Base-by-base conservation (phyloP, 2,113 vertebrate genomes). In the Chloroceryle aenea region DNA sequence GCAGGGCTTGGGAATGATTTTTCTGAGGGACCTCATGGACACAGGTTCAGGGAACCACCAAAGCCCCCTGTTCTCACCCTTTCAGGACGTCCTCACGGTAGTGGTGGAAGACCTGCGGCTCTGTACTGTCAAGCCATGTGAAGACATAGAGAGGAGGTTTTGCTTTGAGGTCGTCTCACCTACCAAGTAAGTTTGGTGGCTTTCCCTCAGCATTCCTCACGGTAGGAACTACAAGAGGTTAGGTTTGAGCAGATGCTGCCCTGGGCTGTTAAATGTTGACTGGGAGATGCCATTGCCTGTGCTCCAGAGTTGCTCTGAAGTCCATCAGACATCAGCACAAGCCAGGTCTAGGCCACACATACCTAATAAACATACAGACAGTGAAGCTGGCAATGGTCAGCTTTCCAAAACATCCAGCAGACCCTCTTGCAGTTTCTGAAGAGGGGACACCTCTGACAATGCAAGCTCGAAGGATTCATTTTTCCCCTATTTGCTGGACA, bases 141-240 rank as follows among this genome's bases (percentile, higher is more conserved):
- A 99, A 96, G 99, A 99, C 98, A 99, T 99, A 7, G 99, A 99
- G 97, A 98, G 99, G 95, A 98, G 99, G 93, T 99, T 99, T 97
- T 99, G 99, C 98, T 99, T 99, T 27, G 99, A 99, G 97, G 99
- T 99, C 2, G 99, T 99, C 85, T 99, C 99, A 2, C 99, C 99
- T 38, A 98, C 98, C 90, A 99, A 99, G 99, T 99, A 98, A 98
- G 99, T 93, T 26, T 63, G 43, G 78, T 59, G 30, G 5, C 42
- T 93, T 56, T 30, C 30, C 55, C 72, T 15, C 3, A 32, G 78
- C 59, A 8, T 1, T 68, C 53, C 61, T 11, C 5, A 3, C 6
- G 53, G 58, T 32, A 55, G 42, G 72, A 73, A 14, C 38, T 64
- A 43, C 32, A 20, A 2, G 53, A 52, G 38, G 17, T 25, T 4